phyloP scores from a whole-genome alignment of 2,888 invertebrate species.

The Crocallis elinguaria region DNA sequence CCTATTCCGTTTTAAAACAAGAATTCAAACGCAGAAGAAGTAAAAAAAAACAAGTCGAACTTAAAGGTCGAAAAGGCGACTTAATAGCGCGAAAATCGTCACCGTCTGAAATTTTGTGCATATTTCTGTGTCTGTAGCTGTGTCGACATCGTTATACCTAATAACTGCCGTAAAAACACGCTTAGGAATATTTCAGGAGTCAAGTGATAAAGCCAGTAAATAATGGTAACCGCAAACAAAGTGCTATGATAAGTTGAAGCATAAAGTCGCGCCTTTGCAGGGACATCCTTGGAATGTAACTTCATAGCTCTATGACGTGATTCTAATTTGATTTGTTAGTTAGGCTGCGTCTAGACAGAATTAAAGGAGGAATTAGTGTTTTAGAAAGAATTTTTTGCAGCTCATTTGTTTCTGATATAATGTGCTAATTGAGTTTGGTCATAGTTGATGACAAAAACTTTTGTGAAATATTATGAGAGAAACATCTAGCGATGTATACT shows the following conservation, averaged over 20 bases:
- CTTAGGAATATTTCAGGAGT: conserved; percentile 12
- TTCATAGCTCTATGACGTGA: neutral
- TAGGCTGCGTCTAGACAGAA: conserved; percentile 4
- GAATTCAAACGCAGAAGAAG: neutral
- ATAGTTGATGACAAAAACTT: too few relatives aligned
- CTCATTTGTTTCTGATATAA: too few relatives aligned
- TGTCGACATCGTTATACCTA: conserved; percentile 20
- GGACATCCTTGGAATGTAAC: neutral
- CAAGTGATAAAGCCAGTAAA: conserved; percentile 25
- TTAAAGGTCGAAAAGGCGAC: conserved; percentile 2
- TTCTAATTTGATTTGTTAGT: conserved; percentile 16
- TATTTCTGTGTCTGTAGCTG: neutral
- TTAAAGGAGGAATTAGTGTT: neutral
- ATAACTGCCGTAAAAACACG: conserved; percentile 19
- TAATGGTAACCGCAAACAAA: conserved; percentile 19
- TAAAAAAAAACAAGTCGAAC: neutral
- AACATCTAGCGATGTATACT: too few relatives aligned
- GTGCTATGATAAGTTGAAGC: conserved; percentile 8
- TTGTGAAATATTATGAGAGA: too few relatives aligned
- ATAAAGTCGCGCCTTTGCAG: conserved; percentile 7
- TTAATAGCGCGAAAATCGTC: conserved; percentile 5
- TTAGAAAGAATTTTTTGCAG: too few relatives aligned
- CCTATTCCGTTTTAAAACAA: too few relatives aligned
- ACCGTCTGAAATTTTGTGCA: neutral
- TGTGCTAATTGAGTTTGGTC: too few relatives aligned